phyloP scores from a whole-genome alignment of 1,140 invertebrate species.

The Saccostrea cuccullata region DNA sequence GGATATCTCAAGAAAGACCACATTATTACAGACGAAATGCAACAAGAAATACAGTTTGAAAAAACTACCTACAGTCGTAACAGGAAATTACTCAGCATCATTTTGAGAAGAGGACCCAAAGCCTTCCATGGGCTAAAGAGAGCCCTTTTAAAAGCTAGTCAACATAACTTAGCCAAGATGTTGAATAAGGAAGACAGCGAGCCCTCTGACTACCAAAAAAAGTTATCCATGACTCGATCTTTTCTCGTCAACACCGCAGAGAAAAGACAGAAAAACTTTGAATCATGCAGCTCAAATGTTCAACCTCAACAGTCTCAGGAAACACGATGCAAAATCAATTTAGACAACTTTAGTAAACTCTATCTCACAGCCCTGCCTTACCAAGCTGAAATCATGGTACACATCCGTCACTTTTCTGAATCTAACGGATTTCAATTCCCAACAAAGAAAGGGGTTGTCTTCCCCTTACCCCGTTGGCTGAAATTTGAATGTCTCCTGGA shows the following conservation, averaged over 20 bases:
- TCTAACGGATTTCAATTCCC: neutral
- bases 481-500: slow-evolving; percentile 21
- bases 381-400: slow-evolving; percentile 34
- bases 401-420: slow-evolving; percentile 42
- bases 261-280: neutral
- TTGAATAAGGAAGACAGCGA: neutral
- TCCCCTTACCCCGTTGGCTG: slow-evolving; percentile 42
- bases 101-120: neutral
- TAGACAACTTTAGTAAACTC: neutral
- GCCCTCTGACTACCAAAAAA: slow-evolving; percentile 3
- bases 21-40: slow-evolving; percentile 19
- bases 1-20: neutral
- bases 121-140: neutral
- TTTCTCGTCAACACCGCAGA: neutral
- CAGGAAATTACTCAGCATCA: neutral
- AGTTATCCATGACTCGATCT: neutral
- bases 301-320: neutral
- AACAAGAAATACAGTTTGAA: slow-evolving; percentile 1
- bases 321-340: neutral
- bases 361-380: slow-evolving; percentile 25
- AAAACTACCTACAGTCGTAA: slow-evolving; percentile 17
- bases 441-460: slow-evolving; percentile 44
- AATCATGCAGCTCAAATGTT: neutral
- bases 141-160: neutral
- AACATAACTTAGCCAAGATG: neutral